Conservation (phyloP, 2,888 invertebrate species). For the Eristalis pertinax region DNA sequence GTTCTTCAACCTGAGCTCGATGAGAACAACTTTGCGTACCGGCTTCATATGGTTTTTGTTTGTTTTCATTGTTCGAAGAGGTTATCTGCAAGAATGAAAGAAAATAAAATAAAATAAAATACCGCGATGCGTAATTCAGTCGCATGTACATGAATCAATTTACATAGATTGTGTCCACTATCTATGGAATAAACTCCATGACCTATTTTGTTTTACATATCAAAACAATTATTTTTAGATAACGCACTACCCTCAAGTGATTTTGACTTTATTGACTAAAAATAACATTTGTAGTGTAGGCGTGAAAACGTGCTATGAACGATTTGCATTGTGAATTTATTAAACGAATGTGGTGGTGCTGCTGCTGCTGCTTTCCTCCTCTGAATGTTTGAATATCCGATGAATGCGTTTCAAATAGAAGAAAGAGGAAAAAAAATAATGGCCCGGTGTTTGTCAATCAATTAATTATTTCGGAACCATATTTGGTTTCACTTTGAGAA, state of each 20-base stretch:
- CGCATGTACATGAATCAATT: slow-evolving; percentile 22
- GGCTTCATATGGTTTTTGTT: slow-evolving; percentile 27
- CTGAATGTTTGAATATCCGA: background rate
- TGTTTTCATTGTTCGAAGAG: slow-evolving; percentile 16
- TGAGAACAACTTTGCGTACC: slow-evolving; percentile 5
- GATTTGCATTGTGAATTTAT: slow-evolving; percentile 29
- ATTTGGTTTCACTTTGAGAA: background rate
- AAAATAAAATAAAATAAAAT: background rate
- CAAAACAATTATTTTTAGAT: slow-evolving; percentile 48
- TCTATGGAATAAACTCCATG: slow-evolving; percentile 39
- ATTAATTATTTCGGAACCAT: background rate
- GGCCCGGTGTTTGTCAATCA: background rate
- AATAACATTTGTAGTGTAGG: slow-evolving; percentile 34
- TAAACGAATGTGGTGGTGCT: background rate
- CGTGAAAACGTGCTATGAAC: slow-evolving; percentile 25
- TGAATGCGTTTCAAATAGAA: background rate
- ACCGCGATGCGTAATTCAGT: slow-evolving; percentile 17
- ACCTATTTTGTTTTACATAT: slow-evolving; percentile 45
- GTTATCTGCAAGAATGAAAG: background rate
- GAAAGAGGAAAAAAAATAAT: background rate
- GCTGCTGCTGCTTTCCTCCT: background rate
- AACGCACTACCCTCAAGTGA: slow-evolving; percentile 42
- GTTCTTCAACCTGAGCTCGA: background rate
- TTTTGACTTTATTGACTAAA: slow-evolving; percentile 36
- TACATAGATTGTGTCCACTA: background rate